phyloP scores from a whole-genome alignment of 53 echinoderm and acorn worm species.

The Holothuria leucospilota region DNA sequence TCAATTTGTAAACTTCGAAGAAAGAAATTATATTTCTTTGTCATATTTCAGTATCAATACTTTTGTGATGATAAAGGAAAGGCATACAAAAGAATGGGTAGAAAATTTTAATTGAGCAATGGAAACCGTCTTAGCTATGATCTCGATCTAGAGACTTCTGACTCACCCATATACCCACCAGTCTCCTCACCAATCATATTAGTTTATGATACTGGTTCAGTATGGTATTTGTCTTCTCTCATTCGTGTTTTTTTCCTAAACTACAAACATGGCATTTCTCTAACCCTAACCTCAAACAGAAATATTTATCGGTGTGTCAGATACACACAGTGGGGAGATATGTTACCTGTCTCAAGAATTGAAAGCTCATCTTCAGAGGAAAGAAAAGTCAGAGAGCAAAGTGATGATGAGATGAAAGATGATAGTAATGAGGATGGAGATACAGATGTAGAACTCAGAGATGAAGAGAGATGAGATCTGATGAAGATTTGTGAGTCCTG shows the following conservation, averaged over 20 bases:
- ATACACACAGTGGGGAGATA: constrained; percentile 79
- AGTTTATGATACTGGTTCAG: background rate
- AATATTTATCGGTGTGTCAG: constrained; percentile 81
- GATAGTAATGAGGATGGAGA: background rate
- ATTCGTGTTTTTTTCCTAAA: no score
- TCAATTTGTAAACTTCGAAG: no score
- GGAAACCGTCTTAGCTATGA: no score
- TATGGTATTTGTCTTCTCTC: background rate
- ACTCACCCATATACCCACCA: no score
- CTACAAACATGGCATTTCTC: background rate
- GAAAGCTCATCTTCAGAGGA: constrained; percentile 1
- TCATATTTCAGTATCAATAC: no score
- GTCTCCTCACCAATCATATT: no score
- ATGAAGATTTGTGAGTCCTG: background rate
- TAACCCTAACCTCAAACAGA: background rate
- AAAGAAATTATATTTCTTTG: no score
- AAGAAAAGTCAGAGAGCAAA: background rate
- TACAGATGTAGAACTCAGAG: background rate
- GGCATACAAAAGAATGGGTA: no score
- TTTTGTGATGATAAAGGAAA: no score
- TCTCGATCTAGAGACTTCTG: no score
- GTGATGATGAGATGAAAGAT: background rate
- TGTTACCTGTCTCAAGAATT: constrained; percentile 64
- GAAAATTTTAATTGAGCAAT: no score
- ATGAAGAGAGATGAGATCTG: background rate